Percentiles rank a stretch among this genome's conserved stretches.
Evolutionary conservation across 2,888 invertebrate species (phyloP).

Genomic region (Sphecodes monilicornis): DNA sequence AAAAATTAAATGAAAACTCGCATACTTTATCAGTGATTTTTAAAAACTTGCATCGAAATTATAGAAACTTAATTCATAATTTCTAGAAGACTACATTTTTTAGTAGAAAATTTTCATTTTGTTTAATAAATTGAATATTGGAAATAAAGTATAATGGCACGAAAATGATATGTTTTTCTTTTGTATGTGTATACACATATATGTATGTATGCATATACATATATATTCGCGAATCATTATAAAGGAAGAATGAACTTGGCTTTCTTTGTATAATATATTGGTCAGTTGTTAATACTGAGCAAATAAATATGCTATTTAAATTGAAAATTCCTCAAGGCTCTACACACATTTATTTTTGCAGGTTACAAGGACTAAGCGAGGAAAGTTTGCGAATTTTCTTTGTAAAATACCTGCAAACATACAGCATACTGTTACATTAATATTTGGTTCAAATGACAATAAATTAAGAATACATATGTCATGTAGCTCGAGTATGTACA

Average conservation of each 20-base stretch:
- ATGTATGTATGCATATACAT: background rate
- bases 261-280: background rate
- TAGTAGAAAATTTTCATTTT: conserved; percentile 1
- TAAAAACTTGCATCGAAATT: background rate
- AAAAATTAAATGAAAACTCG: conserved; percentile 44
- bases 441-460: conserved; percentile 60
- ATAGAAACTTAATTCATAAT: conserved; percentile 6
- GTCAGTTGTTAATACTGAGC: conserved; percentile 28
- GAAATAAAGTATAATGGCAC: conserved; percentile 50
- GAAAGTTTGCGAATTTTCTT: conserved; percentile 52
- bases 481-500: conserved; percentile 57
- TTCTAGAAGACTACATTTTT: conserved; percentile 22
- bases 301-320: conserved; percentile 23
- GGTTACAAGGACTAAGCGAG: conserved; percentile 18
- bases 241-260: conserved; percentile 8
- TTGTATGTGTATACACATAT: background rate
- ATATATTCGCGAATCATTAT: background rate
- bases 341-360: conserved; percentile 45
- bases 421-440: conserved; percentile 52
- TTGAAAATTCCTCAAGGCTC: conserved; percentile 48
- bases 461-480: conserved; percentile 55
- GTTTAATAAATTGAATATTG: conserved; percentile 24
- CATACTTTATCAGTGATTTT: conserved; percentile 26
- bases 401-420: conserved; percentile 34
- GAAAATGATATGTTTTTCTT: conserved; percentile 16